phyloP scores from a whole-genome alignment of 2,113 vertebrate species.

The Taxidea taxus region DNA sequence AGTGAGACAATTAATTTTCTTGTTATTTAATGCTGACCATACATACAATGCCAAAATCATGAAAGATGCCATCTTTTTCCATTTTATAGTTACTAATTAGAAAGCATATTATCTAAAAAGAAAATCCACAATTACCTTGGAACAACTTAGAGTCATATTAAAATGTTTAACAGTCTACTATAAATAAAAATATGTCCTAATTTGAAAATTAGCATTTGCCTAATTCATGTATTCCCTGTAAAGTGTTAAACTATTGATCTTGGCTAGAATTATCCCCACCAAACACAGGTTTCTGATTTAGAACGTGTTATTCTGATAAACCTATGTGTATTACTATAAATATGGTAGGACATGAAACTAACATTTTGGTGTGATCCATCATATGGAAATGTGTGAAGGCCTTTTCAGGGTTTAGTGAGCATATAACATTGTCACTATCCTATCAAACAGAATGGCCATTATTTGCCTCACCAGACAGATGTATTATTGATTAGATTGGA shows the following conservation, averaged over 20 bases:
- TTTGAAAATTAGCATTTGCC: slow-evolving; percentile 55
- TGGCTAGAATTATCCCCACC: slow-evolving; percentile 1
- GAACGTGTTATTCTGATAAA: slow-evolving; percentile 54
- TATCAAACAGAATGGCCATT: slow-evolving; percentile 52
- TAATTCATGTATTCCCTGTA: slow-evolving; percentile 33
- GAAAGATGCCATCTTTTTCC: not conserved
- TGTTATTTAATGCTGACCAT: not conserved
- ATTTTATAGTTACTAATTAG: slow-evolving; percentile 27
- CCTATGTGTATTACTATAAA: slow-evolving; percentile 40
- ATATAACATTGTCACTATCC: slow-evolving; percentile 32
- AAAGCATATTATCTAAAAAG: not conserved
- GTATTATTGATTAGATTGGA: slow-evolving; percentile 56
- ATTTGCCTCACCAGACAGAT: slow-evolving; percentile 53
- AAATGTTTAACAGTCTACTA: slow-evolving; percentile 21
- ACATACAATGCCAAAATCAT: slow-evolving; percentile 38
- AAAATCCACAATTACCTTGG: slow-evolving; percentile 18
- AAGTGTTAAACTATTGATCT: slow-evolving; percentile 31
- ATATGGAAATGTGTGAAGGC: slow-evolving; percentile 46
- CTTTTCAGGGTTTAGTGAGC: slow-evolving; percentile 33
- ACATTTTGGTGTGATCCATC: slow-evolving; percentile 43
- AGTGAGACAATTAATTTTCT: not conserved
- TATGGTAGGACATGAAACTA: slow-evolving; percentile 50
- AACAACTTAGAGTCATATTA: not conserved
- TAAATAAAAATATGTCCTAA: not conserved
- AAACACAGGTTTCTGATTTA: slow-evolving; percentile 63